Evolutionary conservation across 2,797 vertebrate species (phyloP), one percentile per base, ranked within the genome.

Genomic region (Discoglossus pictus): DNA sequence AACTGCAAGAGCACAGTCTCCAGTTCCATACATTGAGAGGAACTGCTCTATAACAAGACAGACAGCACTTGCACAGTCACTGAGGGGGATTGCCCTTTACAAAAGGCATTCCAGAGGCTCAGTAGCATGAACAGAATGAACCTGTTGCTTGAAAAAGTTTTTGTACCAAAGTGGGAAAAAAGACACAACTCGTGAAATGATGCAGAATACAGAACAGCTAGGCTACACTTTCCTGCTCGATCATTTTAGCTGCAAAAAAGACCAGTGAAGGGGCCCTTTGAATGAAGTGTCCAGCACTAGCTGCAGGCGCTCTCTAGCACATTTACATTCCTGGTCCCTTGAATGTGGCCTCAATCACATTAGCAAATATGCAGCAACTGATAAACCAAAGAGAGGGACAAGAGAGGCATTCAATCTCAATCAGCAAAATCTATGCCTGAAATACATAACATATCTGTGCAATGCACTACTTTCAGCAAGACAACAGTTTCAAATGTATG

Each of bases 41-140:
- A 84, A 86, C 88, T 87, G 86, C 81, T 85, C 87, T 88, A 82
- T 81, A 86, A 86, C 76, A 63, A 68, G 81, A 79, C 78, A 89
- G 85, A 85, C 84, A 84, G 85, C 84, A 44, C 44, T 75, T 84
- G 83, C 54, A 86, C 85, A 90, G 86, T 87, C 82, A 85, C 82
- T 80, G 76, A 31, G 71, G 64, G 73, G 78, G 65, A 85, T 86
- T 92, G 90, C 87, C 91, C 90, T 93, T 93, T 81, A 69, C 81
- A 90, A 73, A 84, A 85, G 59, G 78, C 89, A 93, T 95, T 93
- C 93, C 91, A 88, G 73, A 55, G 76, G 79, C 80, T 85, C 86
- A 85, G 76, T 82, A 83, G 90, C 88, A 86, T 76, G 86, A 82
- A 93, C 91, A 91, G 85, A 88, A 74, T 77, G 79, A 85, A 87